Evolutionary conservation across 2,888 invertebrate species (phyloP), one percentile per base, ranked within the genome.

Genomic region (Cosmorhoe ocellata): DNA sequence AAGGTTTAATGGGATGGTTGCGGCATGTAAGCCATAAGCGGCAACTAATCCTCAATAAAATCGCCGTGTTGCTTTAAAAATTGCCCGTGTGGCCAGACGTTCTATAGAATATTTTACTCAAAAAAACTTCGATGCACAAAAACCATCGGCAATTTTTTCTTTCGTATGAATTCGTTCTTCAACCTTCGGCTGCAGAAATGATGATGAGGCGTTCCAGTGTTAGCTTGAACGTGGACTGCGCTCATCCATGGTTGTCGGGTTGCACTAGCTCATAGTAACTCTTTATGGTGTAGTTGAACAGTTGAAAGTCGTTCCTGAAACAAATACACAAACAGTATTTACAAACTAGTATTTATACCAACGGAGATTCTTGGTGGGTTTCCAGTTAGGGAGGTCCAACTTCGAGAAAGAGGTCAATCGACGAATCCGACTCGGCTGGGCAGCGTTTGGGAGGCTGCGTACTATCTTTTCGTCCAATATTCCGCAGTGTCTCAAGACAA

Each of bases 211-310:
- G 37, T 30, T 42, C 36, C 40, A 48, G 6, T 18, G 18, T 18
- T 18, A 3, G 18, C 4, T 37, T 12, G 11, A 14, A 26, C 12
- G 39, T 9, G n/a, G n/a, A n/a, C n/a, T n/a, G 18, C 13, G 67
- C 64, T 87, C 86, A 87, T 68, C 87, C 85, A 48, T 82, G 70
- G 55, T 67, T 67, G 51, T 81, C 81, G 22, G 81, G 77, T 62
- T 79, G 73, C 7, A 90, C 92, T 64, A 93, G 85, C 65, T 93
- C 92, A 68, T 94, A 84, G 76, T 94, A 95, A 60, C 92, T 93
- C 63, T 93, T 92, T 69, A 95, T 91, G 52, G 94, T 94, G 78
- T 97, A 98, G 73, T 95, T 95, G 88, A 98, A 98, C 56, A 98
- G 90, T 76, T 94, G 93, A 81, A 97, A 97, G 82, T 98, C 98